Evolutionary conservation across 1,140 invertebrate genomes (phyloP).

Genomic region (Chionoecetes opilio): DNA sequence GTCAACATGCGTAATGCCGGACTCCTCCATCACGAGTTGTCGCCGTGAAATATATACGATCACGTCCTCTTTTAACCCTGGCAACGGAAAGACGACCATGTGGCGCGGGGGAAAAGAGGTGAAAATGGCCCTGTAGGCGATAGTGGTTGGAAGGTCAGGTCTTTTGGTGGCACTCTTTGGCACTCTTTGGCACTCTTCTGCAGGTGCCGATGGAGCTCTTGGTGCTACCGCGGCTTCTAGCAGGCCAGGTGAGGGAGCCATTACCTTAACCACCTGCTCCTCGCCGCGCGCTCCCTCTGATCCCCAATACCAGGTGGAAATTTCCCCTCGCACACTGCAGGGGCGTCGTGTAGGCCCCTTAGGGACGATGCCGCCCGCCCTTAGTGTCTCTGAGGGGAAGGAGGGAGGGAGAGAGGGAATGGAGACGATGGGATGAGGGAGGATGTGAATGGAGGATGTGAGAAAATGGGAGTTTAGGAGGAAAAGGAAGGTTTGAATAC

Average conservation of each 20-base stretch:
- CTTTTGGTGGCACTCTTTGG: not conserved
- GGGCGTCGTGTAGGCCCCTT: not conserved
- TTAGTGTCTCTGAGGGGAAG: too few relatives aligned
- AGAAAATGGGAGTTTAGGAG: constrained; percentile 14
- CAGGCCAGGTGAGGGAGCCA: constrained; percentile 34
- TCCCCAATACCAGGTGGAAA: constrained; percentile 27
- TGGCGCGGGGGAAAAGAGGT: not conserved
- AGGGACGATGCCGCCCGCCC: not conserved
- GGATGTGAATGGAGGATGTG: not conserved
- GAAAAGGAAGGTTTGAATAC: not conserved
- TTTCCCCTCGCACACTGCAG: constrained; percentile 11
- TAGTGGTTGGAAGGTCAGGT: not conserved
- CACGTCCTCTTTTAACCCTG: not conserved
- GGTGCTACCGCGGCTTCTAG: not conserved
- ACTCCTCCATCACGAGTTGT: not conserved
- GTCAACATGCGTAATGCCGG: constrained; percentile 17
- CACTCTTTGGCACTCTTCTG: too few relatives aligned
- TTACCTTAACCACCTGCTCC: constrained; percentile 43
- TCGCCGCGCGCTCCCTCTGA: not conserved
- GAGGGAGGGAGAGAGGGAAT: too few relatives aligned
- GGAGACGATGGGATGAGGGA: not conserved
- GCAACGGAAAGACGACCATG: not conserved
- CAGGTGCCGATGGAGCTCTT: not conserved
- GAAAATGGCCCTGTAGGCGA: not conserved
- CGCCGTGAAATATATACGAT: not conserved